Percentiles rank a stretch among this genome's conserved stretches.
Conservation (phyloP, 2,113 vertebrate genomes). For the Xiphophorus maculatus region DNA sequence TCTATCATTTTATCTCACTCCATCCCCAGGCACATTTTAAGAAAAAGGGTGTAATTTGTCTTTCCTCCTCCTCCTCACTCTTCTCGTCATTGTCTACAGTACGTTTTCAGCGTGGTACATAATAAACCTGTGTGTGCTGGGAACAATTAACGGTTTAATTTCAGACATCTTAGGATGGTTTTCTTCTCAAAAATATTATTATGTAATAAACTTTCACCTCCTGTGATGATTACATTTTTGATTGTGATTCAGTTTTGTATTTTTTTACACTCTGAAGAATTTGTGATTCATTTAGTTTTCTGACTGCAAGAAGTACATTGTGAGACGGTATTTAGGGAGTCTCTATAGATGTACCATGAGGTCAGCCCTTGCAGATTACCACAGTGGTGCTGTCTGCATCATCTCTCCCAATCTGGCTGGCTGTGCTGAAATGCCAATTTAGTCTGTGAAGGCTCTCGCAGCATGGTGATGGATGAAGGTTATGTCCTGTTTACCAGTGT, state of each 20-base stretch:
- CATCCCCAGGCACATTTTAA: slow-evolving; percentile 36
- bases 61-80: slow-evolving; percentile 17
- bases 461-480: slow-evolving; percentile 42
- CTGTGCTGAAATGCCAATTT: slow-evolving; percentile 62
- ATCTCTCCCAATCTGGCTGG: slow-evolving; percentile 46
- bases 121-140: slow-evolving; percentile 41
- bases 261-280: not conserved
- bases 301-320: not conserved
- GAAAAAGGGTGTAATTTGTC: slow-evolving; percentile 46
- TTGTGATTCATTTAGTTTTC: not conserved
- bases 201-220: slow-evolving; percentile 16
- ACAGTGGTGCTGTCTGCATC: slow-evolving; percentile 39
- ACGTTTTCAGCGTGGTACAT: slow-evolving; percentile 28
- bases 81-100: slow-evolving; percentile 24
- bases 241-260: no score
- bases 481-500: slow-evolving; percentile 53
- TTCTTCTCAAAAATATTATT: not conserved
- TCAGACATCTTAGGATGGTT: slow-evolving; percentile 26
- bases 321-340: not conserved
- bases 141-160: slow-evolving; percentile 46
- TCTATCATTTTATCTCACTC: slow-evolving; percentile 48
- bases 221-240: slow-evolving; percentile 12
- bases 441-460: slow-evolving; percentile 37
- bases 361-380: slow-evolving; percentile 42
- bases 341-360: slow-evolving; percentile 29